phyloP scores from a whole-genome alignment of 92 coral and sea anemone genomes.

The Parazoanthus swiftii region DNA sequence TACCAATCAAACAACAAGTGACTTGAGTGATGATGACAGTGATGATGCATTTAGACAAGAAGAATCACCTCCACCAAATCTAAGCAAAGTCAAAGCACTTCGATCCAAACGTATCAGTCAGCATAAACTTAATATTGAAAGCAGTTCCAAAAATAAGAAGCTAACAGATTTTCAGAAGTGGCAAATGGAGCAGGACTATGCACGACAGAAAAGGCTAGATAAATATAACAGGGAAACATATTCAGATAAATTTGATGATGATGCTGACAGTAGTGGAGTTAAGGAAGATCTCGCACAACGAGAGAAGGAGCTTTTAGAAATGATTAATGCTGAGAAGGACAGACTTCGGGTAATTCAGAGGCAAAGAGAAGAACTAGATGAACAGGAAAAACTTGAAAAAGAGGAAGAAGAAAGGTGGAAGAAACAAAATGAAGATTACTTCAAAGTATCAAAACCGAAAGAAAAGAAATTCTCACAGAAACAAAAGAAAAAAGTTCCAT shows the following conservation, averaged over 20 bases:
- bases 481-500: constrained; percentile 30
- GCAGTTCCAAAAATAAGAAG: constrained; percentile 41
- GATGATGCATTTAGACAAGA: constrained; percentile 51
- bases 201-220: constrained; percentile 60
- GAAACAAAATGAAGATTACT: constrained; percentile 11
- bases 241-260: constrained; percentile 7
- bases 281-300: constrained; percentile 47
- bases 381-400: constrained; percentile 63
- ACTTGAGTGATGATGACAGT: constrained; percentile 56
- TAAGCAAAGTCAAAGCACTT: constrained; percentile 71
- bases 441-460: constrained; percentile 1
- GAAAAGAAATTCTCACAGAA: constrained; percentile 11
- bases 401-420: constrained; percentile 58
- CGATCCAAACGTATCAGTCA: constrained; percentile 67
- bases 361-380: constrained; percentile 72
- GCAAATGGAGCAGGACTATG: constrained; percentile 75
- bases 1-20: constrained; percentile 38
- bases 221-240: constrained; percentile 34
- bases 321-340: constrained; percentile 72
- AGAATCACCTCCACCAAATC: constrained; percentile 61
- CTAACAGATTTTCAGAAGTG: constrained; percentile 82
- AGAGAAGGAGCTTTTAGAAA: constrained; percentile 76
- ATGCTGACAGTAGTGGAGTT: constrained; percentile 11
- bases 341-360: constrained; percentile 65
- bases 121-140: constrained; percentile 40